A percentile compares a stretch with the other conserved stretches of the same genome.
Conservation (phyloP, 2,797 vertebrate genomes). For the Sebastes iracundus region DNA sequence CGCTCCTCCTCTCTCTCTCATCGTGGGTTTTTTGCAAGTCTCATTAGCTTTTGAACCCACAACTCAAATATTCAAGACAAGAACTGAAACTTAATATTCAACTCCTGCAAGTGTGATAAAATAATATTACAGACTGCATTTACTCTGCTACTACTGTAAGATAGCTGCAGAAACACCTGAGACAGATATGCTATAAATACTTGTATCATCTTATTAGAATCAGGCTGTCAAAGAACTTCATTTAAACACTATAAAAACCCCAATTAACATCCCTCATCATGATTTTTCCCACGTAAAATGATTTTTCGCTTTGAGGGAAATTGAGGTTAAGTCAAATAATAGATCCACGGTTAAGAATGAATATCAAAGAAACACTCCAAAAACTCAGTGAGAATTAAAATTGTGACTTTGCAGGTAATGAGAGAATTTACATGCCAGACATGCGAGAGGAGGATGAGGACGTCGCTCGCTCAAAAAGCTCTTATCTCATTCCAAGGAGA, state of each 20-base stretch:
- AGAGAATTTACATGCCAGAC: neutral
- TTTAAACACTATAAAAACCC: neutral
- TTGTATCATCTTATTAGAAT: neutral
- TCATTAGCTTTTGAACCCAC: neutral
- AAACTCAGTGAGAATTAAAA: neutral
- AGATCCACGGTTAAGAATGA: neutral
- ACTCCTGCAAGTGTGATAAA: neutral
- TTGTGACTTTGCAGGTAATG: neutral
- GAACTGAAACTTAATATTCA: neutral
- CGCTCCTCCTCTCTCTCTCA: neutral
- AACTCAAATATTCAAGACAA: neutral
- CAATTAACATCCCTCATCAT: neutral
- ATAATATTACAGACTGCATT: neutral
- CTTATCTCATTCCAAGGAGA: neutral
- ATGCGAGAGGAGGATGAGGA: neutral
- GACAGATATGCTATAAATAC: neutral
- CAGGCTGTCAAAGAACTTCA: neutral
- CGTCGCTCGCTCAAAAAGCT: neutral
- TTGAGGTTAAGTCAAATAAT: neutral
- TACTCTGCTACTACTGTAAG: neutral
- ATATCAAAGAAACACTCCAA: neutral
- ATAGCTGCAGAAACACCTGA: neutral
- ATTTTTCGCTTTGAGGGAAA: neutral
- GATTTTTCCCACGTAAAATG: neutral
- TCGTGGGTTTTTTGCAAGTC: neutral